Conservation (phyloP, 1,140 invertebrate species). For the Caenorhabditis tropicalis region DNA sequence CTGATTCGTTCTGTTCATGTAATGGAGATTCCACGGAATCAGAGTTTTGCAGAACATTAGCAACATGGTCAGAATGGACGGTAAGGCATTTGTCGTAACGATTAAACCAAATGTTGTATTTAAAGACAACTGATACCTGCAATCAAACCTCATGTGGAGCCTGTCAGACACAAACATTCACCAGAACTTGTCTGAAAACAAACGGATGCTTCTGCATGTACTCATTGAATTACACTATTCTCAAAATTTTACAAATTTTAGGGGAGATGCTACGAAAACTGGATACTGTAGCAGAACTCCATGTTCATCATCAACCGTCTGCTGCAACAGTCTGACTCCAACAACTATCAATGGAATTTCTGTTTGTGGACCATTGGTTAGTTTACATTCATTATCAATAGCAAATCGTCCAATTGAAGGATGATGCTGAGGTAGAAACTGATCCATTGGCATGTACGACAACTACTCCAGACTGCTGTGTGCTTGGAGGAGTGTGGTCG, state of each 20-base stretch:
- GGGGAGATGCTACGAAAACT: not conserved
- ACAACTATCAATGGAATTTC: slow-evolving; percentile 3
- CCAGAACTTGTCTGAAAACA: slow-evolving; percentile 30
- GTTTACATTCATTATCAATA: not conserved
- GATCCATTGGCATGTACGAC: not conserved
- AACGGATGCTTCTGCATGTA: slow-evolving; percentile 44
- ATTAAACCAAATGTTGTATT: not conserved
- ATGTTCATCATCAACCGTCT: not conserved
- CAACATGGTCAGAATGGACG: slow-evolving; percentile 47
- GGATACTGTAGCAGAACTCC: not conserved
- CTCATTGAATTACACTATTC: no score
- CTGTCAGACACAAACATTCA: not conserved
- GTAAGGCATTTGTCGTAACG: not conserved
- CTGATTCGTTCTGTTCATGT: slow-evolving; percentile 3
- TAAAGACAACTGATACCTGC: not conserved
- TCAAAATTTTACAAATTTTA: not conserved
- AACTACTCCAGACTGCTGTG: slow-evolving; percentile 11
- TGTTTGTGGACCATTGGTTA: slow-evolving; percentile 3
- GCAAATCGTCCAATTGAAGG: not conserved
- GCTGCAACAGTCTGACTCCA: not conserved
- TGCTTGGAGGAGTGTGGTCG: slow-evolving; percentile 48
- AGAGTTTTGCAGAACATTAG: not conserved
- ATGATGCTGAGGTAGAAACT: not conserved
- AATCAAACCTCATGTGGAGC: slow-evolving; percentile 31
- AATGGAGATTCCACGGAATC: slow-evolving; percentile 7